Evolutionary conservation across 2,888 invertebrate genomes (phyloP), one percentile per base, ranked within the genome.

Genomic region (Chrysolina americana): DNA sequence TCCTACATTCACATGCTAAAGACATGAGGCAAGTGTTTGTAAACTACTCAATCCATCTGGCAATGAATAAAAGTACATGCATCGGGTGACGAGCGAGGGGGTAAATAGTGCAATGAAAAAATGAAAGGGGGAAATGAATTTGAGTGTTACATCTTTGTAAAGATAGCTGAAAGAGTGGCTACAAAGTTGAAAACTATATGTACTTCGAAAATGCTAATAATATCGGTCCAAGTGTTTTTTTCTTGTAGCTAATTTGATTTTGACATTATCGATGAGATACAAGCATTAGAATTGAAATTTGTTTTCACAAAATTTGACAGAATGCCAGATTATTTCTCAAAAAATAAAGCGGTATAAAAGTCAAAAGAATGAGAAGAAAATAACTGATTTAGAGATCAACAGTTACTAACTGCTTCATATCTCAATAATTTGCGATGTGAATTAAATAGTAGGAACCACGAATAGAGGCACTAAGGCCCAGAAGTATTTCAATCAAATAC

Each of bases 391-490:
- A 8, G 8, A 36, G 36, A 36, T 36, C 36, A 36, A 36, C 36
- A 36, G 36, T 36, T 36, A 36, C 8, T 36, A 44, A 2, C 76
- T 80, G 80, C 79, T 78, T 78, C 76, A 80, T 79, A 78, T 79
- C 78, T 79, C 75, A 81, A 82, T 81, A 83, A 83, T 85, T 85
- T 73, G 86, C 86, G 88, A 88, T 88, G 88, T 88, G 88, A 88
- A 88, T 87, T 86, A 85, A 84, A 86, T 86, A 79, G 74, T 88
- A 88, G 88, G 87, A 88, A 88, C 73, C 73, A 73, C 68, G 68
- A 73, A 73, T 63, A 17, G 47, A 53, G 65, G 69, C 73, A 53
- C 23, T 71, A 28, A 76, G 79, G 86, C 85, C 86, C 86, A 84
- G 85, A 84, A 85, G 84, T 83, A 81, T 79, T 84, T 68, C 77